Evolutionary conservation across 2,113 vertebrate genomes (phyloP).

Genomic region (Atlantisia rogersi): DNA sequence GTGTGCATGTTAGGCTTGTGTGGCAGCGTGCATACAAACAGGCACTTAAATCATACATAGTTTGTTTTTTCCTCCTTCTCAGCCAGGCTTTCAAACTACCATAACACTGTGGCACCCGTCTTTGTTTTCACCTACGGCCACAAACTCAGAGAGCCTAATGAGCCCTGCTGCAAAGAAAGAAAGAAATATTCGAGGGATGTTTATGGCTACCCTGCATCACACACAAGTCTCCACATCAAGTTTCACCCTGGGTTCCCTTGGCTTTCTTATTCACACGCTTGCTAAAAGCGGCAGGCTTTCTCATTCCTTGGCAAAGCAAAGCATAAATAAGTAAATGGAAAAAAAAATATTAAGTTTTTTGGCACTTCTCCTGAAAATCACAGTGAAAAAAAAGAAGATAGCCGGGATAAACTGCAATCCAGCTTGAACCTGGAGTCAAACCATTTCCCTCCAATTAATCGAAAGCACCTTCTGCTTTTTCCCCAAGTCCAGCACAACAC

Average conservation of each 20-base stretch:
- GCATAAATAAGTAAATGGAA: background rate
- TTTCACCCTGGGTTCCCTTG: background rate
- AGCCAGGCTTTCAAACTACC: background rate
- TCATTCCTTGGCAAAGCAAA: background rate
- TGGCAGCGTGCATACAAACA: background rate
- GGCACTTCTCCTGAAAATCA: constrained; percentile 36
- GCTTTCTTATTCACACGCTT: background rate
- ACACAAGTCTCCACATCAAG: background rate
- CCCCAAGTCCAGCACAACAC: background rate
- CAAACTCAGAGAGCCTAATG: background rate
- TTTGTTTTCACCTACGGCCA: background rate
- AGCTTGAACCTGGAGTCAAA: constrained; percentile 16
- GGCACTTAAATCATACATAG: background rate
- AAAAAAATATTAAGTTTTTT: background rate
- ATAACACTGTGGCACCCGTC: background rate
- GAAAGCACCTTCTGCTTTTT: constrained; percentile 11
- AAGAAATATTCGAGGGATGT: background rate
- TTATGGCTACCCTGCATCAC: background rate
- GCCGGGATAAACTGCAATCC: constrained; percentile 39
- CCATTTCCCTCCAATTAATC: background rate
- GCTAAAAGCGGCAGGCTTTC: constrained; percentile 41
- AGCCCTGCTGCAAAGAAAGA: background rate
- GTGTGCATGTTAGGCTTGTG: background rate
- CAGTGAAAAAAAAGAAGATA: constrained; percentile 15
- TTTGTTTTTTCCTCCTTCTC: constrained; percentile 13